Evolutionary conservation across 2,888 invertebrate genomes (phyloP).

Genomic region (Drosophila suboccidentalis): DNA sequence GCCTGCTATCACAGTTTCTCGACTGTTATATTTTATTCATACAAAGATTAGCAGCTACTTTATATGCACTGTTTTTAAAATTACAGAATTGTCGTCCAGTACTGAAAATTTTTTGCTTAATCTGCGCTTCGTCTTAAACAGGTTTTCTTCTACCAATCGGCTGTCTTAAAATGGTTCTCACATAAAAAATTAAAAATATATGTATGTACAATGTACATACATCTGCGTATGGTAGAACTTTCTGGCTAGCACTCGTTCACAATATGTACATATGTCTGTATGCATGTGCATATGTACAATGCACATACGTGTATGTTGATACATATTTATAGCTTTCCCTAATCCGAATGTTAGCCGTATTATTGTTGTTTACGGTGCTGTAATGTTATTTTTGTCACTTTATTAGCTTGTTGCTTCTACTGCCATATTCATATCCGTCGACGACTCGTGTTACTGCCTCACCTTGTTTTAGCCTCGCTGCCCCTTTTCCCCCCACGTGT

Average conservation of each 20-base stretch:
- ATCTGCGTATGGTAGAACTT: not conserved
- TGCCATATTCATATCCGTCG: not conserved
- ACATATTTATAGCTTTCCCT: constrained; percentile 34
- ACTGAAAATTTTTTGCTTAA: no score
- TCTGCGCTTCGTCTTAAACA: no score
- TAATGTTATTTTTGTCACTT: constrained; percentile 34
- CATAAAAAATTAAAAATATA: no score
- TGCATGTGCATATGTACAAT: not conserved
- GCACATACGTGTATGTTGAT: not conserved
- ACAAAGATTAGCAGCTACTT: no score
- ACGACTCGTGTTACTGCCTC: constrained; percentile 3
- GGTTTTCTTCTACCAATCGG: no score
- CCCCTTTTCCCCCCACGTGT: not conserved
- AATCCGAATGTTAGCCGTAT: constrained; percentile 36
- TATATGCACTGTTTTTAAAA: no score
- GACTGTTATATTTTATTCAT: no score
- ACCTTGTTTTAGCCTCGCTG: not conserved
- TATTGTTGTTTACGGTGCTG: constrained; percentile 32
- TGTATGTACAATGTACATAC: no score
- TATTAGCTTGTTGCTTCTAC: constrained; percentile 39
- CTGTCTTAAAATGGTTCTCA: no score
- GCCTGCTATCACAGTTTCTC: no score
- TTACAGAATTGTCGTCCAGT: no score
- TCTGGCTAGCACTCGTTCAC: constrained; percentile 5
- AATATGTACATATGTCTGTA: no score